Conservation (phyloP, 1,140 invertebrate species). For the Drosophila bocki region DNA sequence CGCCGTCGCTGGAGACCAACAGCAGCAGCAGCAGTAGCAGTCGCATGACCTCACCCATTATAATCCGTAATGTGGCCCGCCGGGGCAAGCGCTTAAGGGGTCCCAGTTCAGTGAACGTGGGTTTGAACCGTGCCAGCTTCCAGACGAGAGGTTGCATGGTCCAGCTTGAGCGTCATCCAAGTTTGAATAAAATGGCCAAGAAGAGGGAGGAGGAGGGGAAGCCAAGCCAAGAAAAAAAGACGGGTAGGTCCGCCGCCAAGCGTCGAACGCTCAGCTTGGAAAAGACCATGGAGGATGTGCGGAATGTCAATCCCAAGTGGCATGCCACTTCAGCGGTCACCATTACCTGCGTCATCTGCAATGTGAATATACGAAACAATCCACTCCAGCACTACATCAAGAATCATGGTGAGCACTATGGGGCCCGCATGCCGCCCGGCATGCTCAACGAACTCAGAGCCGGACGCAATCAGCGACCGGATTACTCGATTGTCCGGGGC, state of each 20-base stretch:
- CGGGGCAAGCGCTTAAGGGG: constrained; percentile 33
- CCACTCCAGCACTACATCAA: constrained; percentile 87
- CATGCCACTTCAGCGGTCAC: constrained; percentile 31
- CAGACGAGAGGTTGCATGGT: neutral
- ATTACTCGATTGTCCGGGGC: neutral
- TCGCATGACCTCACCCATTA: neutral
- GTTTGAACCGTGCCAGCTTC: constrained; percentile 6
- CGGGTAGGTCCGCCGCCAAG: neutral
- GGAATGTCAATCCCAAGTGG: constrained; percentile 53
- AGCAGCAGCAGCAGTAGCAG: neutral
- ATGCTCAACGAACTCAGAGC: constrained; percentile 47
- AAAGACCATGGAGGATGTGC: no score
- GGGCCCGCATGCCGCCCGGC: constrained; percentile 85
- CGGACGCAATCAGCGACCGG: constrained; percentile 16
- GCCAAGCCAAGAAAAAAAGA: neutral
- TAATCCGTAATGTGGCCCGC: constrained; percentile 54
- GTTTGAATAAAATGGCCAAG: neutral
- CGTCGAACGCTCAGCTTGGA: neutral
- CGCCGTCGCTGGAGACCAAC: neutral
- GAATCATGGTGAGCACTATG: constrained; percentile 87
- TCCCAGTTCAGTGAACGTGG: neutral
- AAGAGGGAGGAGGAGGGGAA: neutral
- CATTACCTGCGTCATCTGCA: constrained; percentile 86
- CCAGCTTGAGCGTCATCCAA: neutral
- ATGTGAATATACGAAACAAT: constrained; percentile 35